These are phyloP conservation scores for Sapajus apella DNA, from an alignment of 2,113 vertebrate species.

Conservation along the genomic window DNA sequence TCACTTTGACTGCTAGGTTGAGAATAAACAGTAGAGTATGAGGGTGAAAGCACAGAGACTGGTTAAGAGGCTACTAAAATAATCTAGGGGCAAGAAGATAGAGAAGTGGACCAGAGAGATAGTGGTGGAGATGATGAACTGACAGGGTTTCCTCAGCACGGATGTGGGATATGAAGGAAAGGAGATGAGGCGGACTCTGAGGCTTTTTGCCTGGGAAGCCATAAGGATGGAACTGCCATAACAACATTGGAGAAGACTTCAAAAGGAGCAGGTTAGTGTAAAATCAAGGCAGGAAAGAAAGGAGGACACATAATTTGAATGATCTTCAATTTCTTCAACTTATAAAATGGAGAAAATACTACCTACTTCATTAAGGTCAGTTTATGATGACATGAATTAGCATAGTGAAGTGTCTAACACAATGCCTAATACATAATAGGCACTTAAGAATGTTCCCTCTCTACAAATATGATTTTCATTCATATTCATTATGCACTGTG, in stretches of 20 bases:
- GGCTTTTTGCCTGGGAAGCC: background rate
- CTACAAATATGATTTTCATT: background rate
- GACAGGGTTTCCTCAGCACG: background rate
- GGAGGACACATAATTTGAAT: background rate
- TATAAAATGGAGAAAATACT: constrained; percentile 10
- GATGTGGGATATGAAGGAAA: background rate
- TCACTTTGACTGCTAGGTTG: background rate
- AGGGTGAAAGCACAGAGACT: background rate
- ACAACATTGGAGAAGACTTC: background rate
- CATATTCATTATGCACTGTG: background rate
- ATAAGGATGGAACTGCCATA: background rate
- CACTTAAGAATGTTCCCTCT: background rate
- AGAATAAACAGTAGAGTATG: background rate
- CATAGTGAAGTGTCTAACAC: background rate
- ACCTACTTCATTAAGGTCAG: background rate
- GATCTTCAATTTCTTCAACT: background rate
- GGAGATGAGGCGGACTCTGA: background rate
- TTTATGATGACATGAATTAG: background rate
- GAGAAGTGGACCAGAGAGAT: background rate
- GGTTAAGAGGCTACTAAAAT: background rate
- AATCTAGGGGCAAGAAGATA: background rate
- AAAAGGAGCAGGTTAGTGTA: background rate
- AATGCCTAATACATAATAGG: background rate
- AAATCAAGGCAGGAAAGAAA: constrained; percentile 21
- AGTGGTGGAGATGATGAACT: background rate